phyloP scores from a whole-genome alignment of 2,113 vertebrate genomes.

The Megaceryle maxima region DNA sequence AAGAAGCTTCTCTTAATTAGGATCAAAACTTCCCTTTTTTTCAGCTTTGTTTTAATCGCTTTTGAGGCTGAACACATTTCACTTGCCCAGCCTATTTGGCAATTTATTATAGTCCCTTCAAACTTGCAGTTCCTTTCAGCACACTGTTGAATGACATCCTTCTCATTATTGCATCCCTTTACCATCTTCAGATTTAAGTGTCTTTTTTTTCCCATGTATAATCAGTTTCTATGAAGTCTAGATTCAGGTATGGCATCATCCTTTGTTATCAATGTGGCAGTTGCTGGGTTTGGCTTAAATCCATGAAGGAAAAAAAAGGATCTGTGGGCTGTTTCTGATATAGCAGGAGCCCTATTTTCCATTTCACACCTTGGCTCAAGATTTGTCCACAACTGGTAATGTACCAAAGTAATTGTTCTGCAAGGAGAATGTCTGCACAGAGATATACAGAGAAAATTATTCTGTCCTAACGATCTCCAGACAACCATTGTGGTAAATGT shows the following conservation, averaged over 20 bases:
- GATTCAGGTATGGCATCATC: rapidly evolving
- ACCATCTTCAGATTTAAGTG: neutral
- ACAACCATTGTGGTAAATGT: neutral
- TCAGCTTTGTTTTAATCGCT: neutral
- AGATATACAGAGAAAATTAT: neutral
- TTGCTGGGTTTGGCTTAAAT: neutral
- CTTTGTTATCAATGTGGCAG: neutral
- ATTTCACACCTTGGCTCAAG: neutral
- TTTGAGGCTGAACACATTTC: neutral
- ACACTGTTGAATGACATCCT: neutral
- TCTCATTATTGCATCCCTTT: neutral
- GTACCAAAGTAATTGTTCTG: neutral
- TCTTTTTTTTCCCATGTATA: neutral
- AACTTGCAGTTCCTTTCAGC: neutral
- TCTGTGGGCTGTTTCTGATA: neutral
- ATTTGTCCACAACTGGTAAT: neutral
- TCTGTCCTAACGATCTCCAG: neutral
- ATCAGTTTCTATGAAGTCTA: neutral
- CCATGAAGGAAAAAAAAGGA: neutral
- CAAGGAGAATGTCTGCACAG: neutral
- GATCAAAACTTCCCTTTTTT: constrained; percentile 6
- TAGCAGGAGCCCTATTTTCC: neutral
- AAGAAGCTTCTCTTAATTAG: constrained; percentile 37
- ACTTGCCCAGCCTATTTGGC: neutral
- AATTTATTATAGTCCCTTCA: constrained; percentile 12